Base-by-base conservation (phyloP, 2,888 invertebrate species). In the Glyphotaelius pellucidus region DNA sequence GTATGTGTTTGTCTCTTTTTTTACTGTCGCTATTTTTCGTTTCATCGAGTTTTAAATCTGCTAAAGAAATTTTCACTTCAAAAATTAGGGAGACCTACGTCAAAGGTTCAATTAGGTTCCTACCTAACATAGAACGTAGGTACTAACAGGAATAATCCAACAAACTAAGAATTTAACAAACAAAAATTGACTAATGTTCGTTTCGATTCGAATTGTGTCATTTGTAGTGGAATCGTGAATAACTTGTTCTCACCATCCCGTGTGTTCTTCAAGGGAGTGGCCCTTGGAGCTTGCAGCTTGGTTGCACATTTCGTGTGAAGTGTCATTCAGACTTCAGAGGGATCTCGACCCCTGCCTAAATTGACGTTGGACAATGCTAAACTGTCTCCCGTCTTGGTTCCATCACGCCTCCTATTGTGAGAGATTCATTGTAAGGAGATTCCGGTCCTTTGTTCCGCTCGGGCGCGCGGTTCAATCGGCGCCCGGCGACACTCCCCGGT, bases 401-500 rank as follows among this genome's bases (percentile, higher is more conserved):
- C 35, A 89, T 89, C 88, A 89, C 88, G 88, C 88, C 88, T 89
- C 79, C 25, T 80, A 89, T 89, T 89, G 79, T 89, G 88, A 79
- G 35, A 9, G 30, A n/a, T 42, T 83, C 52, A 52, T 52, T 52
- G 52, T 52, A 52, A 52, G 52, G 52, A 67, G 67, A 67, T 83
- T 86, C 88, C 80, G 88, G 79, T 35, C 88, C 79, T 89, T 89
- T 89, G 88, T 89, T 89, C 88, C 88, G 88, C 88, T 89, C 35
- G 67, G 88, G 35, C 35, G 67, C 80, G 35, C 15, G 67, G 35
- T 31, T 89, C 80, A 80, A 89, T 89, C 88, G 38, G n/a, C 79
- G 67, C 19, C 88, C 32, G n/a, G 67, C 12, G 88, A 89, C 88
- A 89, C 88, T 89, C 88, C 88, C 35, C n/a, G 67, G n/a, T 67